phyloP scores from a whole-genome alignment of 2,797 vertebrate species.

The Lepus townsendii region DNA sequence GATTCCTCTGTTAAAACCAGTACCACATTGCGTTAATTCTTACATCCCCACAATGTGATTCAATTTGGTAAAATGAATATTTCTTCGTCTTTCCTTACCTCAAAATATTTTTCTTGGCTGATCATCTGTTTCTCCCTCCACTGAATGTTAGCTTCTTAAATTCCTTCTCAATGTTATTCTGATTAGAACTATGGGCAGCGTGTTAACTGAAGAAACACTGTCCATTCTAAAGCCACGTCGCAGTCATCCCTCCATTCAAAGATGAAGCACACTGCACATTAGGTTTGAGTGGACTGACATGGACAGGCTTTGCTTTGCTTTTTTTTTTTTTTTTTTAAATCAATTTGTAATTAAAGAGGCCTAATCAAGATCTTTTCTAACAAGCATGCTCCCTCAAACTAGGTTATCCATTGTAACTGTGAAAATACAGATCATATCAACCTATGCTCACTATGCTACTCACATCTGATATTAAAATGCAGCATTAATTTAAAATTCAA shows the following conservation, averaged over 20 bases:
- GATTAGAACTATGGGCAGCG: conserved; percentile 11
- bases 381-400: background rate
- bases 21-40: conserved; percentile 45
- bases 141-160: conserved; percentile 31
- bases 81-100: background rate
- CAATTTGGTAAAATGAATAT: conserved; percentile 31
- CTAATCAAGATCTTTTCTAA: conserved; percentile 31
- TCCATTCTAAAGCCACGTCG: conserved; percentile 17
- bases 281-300: background rate
- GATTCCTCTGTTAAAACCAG: background rate
- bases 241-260: conserved; percentile 35
- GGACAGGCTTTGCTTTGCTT: background rate
- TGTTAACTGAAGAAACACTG: conserved; percentile 44
- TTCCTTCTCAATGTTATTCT: conserved; percentile 2
- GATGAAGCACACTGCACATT: background rate
- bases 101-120: conserved; percentile 26
- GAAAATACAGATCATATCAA: conserved; percentile 3
- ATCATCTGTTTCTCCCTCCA: conserved; percentile 29
- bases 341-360: conserved; percentile 52
- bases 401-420: conserved; percentile 22
- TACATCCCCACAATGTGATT: conserved; percentile 11
- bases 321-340: background rate
- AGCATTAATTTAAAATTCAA: conserved; percentile 46
- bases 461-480: background rate
- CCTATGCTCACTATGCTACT: background rate